A percentile compares a stretch with the other conserved stretches of the same genome.
Evolutionary conservation across 2,113 vertebrate genomes (phyloP).

Genomic region (Pagrus major): DNA sequence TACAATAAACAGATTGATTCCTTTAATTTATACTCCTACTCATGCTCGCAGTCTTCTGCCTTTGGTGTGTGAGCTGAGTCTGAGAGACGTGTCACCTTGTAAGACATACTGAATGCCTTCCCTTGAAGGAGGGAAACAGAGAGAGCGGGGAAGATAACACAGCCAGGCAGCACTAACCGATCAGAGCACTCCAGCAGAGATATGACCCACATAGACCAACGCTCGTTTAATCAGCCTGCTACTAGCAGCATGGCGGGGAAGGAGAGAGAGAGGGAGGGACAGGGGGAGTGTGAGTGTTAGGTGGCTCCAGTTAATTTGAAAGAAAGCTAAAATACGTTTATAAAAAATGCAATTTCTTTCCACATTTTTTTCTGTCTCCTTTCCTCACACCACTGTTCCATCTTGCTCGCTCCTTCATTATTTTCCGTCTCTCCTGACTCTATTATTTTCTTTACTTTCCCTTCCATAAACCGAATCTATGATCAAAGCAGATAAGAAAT

Average conservation of each 20-base stretch:
- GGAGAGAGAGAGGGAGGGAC: slow-evolving; percentile 7
- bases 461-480: slow-evolving; percentile 36
- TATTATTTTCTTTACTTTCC: slow-evolving; percentile 34
- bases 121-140: slow-evolving; percentile 78
- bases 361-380: neutral
- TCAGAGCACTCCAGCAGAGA: slow-evolving; percentile 83
- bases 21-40: slow-evolving; percentile 56
- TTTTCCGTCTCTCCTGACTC: slow-evolving; percentile 19
- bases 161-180: slow-evolving; percentile 84
- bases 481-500: slow-evolving; percentile 58
- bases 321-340: slow-evolving; percentile 50
- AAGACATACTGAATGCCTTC: slow-evolving; percentile 75
- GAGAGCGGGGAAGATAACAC: slow-evolving; percentile 78
- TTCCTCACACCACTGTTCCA: neutral
- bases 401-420: slow-evolving; percentile 13
- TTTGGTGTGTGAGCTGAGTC: slow-evolving; percentile 65
- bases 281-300: slow-evolving; percentile 37
- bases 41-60: slow-evolving; percentile 42
- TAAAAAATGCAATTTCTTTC: slow-evolving; percentile 32
- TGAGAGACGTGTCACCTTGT: slow-evolving; percentile 77
- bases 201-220: slow-evolving; percentile 83
- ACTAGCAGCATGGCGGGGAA: slow-evolving; percentile 54
- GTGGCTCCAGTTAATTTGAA: slow-evolving; percentile 58
- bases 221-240: slow-evolving; percentile 83
- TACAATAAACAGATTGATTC: slow-evolving; percentile 62